phyloP scores from a whole-genome alignment of 2,888 invertebrate species.

The Leptinotarsa peninsularis region DNA sequence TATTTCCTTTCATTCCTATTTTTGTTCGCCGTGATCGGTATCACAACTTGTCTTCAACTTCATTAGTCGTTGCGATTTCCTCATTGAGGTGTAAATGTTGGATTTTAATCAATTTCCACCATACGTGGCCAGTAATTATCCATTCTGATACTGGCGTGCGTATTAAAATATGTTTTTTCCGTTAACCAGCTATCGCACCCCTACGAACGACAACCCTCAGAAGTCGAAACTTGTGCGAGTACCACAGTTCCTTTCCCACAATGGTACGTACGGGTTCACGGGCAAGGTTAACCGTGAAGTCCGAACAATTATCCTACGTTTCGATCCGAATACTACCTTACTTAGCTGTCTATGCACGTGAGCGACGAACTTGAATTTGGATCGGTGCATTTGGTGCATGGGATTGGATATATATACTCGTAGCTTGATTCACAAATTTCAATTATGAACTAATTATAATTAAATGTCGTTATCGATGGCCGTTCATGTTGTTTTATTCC shows the following conservation, averaged over 20 bases:
- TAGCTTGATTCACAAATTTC: too few species aligned
- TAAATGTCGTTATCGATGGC: too few species aligned
- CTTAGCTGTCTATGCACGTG: background rate
- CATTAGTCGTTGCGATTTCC: constrained; percentile 16
- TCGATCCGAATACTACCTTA: constrained; percentile 6
- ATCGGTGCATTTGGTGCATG: background rate
- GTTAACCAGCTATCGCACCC: too few species aligned
- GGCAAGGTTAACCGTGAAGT: constrained; percentile 23
- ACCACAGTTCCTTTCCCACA: constrained; percentile 13
- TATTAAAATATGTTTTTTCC: background rate
- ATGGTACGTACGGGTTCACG: constrained; percentile 22
- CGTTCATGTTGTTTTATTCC: background rate
- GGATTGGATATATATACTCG: background rate
- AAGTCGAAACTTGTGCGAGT: too few species aligned
- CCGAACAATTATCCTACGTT: constrained; percentile 20
- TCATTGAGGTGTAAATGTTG: constrained; percentile 22
- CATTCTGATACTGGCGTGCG: constrained; percentile 5
- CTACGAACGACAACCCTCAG: too few species aligned
- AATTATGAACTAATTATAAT: too few species aligned
- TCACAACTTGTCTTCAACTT: constrained; percentile 17
- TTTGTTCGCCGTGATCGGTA: background rate
- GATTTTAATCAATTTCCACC: constrained; percentile 21
- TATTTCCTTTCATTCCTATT: background rate
- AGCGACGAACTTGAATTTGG: constrained; percentile 20
- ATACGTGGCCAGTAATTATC: constrained; percentile 17